phyloP scores from a whole-genome alignment of 1,140 invertebrate genomes.

The Pseudomyrmex gracilis region DNA sequence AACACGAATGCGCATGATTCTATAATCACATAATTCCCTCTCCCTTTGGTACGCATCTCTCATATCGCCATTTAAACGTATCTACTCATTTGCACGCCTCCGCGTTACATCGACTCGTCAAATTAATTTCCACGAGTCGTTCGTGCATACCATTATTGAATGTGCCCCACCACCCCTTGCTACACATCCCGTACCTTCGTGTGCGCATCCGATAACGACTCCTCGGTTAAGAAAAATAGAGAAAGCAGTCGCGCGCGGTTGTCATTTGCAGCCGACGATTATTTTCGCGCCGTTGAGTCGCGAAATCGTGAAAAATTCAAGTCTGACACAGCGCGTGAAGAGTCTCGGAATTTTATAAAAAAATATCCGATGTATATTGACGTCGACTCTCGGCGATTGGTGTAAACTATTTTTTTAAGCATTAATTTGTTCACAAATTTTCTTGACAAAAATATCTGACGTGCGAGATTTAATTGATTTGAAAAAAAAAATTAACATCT shows the following conservation, averaged over 20 bases:
- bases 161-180: neutral
- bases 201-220: constrained; percentile 29
- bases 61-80: constrained; percentile 42
- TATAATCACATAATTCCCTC: constrained; percentile 21
- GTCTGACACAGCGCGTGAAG: constrained; percentile 26
- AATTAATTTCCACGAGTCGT: constrained; percentile 52
- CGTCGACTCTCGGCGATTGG: constrained; percentile 2
- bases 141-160: constrained; percentile 49
- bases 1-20: constrained; percentile 19
- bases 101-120: constrained; percentile 47
- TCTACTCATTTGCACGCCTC: constrained; percentile 46
- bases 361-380: constrained; percentile 34
- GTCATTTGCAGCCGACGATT: constrained; percentile 53
- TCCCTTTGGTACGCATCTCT: neutral
- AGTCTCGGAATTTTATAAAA: constrained; percentile 51
- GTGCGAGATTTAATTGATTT: too few species aligned
- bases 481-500: too few species aligned
- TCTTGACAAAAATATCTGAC: too few species aligned
- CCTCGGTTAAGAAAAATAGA: constrained; percentile 51
- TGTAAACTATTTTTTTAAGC: neutral
- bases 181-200: neutral
- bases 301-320: constrained; percentile 47
- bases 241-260: constrained; percentile 10
- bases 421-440: too few species aligned
- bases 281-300: constrained; percentile 52